These are phyloP conservation scores for Hydrochoerus hydrochaeris DNA, from an alignment of 2,113 vertebrate genomes.

Conservation along the genomic window DNA sequence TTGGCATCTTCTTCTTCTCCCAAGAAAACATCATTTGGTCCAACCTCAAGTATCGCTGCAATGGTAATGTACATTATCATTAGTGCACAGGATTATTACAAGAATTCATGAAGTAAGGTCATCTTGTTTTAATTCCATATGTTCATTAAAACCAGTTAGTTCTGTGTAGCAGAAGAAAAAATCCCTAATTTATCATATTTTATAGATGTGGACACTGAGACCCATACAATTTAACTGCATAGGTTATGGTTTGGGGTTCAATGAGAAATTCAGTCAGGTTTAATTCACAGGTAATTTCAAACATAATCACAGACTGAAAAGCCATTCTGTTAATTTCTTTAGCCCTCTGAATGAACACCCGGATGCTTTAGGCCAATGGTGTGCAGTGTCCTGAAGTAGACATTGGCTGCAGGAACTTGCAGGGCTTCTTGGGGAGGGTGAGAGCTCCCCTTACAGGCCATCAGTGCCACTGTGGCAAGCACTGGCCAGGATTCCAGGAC, in stretches of 20 bases:
- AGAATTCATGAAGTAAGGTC: background rate
- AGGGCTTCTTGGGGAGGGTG: background rate
- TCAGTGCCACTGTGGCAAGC: accelerated
- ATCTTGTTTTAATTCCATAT: background rate
- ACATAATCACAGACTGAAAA: constrained; percentile 52
- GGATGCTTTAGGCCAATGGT: constrained; percentile 19
- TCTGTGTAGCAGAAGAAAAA: constrained; percentile 7
- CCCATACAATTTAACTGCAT: constrained; percentile 40
- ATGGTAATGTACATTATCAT: constrained; percentile 88
- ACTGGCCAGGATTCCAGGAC: accelerated
- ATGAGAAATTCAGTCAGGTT: constrained; percentile 45
- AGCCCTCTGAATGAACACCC: constrained; percentile 10
- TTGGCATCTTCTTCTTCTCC: constrained; percentile 99
- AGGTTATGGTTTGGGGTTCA: constrained; percentile 6
- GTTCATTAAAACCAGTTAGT: background rate
- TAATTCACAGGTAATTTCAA: constrained; percentile 49
- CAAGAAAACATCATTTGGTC: constrained; percentile 99
- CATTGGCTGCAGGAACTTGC: background rate
- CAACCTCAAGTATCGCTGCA: constrained; percentile 98
- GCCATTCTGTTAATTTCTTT: constrained; percentile 45
- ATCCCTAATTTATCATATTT: constrained; percentile 3
- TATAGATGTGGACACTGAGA: constrained; percentile 47
- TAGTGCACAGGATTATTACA: background rate
- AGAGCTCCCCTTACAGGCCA: constrained; percentile 28
- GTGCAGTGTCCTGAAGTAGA: background rate